Base-by-base conservation (phyloP, 2,113 vertebrate species). In the Progne subis region DNA sequence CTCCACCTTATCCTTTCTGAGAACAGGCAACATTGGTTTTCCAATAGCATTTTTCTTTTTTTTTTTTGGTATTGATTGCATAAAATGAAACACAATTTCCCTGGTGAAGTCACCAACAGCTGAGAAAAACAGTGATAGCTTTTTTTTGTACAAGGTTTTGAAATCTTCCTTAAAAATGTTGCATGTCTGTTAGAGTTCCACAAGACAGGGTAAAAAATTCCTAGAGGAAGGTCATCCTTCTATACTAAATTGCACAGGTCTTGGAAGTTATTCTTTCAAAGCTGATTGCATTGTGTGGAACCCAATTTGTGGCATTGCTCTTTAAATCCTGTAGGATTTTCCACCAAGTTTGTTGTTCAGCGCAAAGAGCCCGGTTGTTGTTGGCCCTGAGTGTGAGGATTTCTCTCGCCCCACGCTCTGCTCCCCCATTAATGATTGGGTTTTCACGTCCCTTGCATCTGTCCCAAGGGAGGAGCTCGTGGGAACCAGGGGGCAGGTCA, bases 381-480 rank as follows among this genome's bases (percentile, higher is more conserved):
- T 8, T 83, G 3, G 0, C 74, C 75, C 89, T 3, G 75, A 18
- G 78, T 1, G 5, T 0, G 32, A 77, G 82, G 74, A 50, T 31
- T 82, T 86, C 81, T 61, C 69, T 89, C 18, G 2, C 79, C 68
- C 75, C 60, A 56, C 7, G 39, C 81, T 91, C 90, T 4, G 20
- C 19, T 63, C 65, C 75, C 44, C 72, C 1, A 2, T 55, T 49
- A 78, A 81, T 88, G 90, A 9, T 79, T 5, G 39, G 55, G 39
- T 55, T 94, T 92, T 81, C 86, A 77, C 2, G 3, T 75, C 76
- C 39, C 87, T 53, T 15, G 65, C 87, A 15, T 94, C 85, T 80
- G 82, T 94, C 96, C 92, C 95, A 95, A 95, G 96, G 96, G 95
- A 97, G 96, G 94, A 95, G 97, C 96, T 95, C 94, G 92, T 97